phyloP scores from a whole-genome alignment of 2,797 vertebrate genomes.

The Craterocephalus amniculus region DNA sequence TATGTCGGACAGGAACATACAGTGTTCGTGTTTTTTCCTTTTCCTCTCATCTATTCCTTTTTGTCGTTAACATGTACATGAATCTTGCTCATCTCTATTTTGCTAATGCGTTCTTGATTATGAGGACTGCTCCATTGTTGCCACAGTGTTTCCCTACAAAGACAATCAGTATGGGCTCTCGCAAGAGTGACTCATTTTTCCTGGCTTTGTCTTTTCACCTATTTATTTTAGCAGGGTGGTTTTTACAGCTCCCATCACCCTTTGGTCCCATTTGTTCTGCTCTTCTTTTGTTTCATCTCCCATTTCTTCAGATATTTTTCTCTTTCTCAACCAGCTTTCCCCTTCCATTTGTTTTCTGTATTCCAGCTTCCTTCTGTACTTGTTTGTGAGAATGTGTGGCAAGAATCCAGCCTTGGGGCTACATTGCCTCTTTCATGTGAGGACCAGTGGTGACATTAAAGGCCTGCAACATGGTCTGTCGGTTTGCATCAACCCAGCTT shows the following conservation, averaged over 20 bases:
- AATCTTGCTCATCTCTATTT: slow-evolving; percentile 23
- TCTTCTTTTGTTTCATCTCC: slow-evolving; percentile 30
- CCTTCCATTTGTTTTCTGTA: slow-evolving; percentile 47
- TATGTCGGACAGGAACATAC: not conserved
- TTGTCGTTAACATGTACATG: slow-evolving; percentile 35
- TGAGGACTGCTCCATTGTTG: slow-evolving; percentile 24
- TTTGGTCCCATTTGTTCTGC: slow-evolving; percentile 25
- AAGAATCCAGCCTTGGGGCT: slow-evolving; percentile 70
- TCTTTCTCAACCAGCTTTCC: slow-evolving; percentile 5
- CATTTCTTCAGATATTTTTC: slow-evolving; percentile 27
- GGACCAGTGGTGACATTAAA: slow-evolving; percentile 80
- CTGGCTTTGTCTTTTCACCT: slow-evolving; percentile 61
- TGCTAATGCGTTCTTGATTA: slow-evolving; percentile 11
- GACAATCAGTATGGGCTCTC: slow-evolving; percentile 45
- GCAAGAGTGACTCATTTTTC: slow-evolving; percentile 64
- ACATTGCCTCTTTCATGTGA: slow-evolving; percentile 76
- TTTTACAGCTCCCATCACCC: slow-evolving; percentile 24
- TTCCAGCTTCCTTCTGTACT: slow-evolving; percentile 38
- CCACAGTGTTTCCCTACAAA: slow-evolving; percentile 43
- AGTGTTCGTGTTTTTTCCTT: slow-evolving; percentile 12
- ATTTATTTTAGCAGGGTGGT: slow-evolving; percentile 57
- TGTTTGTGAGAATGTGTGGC: slow-evolving; percentile 46
- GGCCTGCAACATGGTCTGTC: slow-evolving; percentile 76
- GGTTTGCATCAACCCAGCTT: slow-evolving; percentile 75
- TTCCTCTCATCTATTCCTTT: slow-evolving; percentile 1